Evolutionary conservation across 2,113 vertebrate genomes (phyloP).

Genomic region (Oncorhynchus keta): DNA sequence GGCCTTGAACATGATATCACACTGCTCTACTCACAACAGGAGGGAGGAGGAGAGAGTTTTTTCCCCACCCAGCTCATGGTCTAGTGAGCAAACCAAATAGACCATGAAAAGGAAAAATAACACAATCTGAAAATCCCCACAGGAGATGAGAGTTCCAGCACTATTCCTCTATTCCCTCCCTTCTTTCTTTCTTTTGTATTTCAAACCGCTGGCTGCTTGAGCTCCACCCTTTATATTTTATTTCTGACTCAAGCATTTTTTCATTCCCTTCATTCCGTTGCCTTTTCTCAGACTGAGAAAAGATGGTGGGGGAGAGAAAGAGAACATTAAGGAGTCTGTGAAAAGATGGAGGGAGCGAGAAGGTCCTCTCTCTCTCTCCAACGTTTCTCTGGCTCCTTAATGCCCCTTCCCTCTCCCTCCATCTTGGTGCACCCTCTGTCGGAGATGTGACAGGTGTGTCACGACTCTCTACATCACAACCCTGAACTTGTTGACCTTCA

Average conservation of each 20-base stretch:
- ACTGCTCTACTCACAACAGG: constrained; percentile 15
- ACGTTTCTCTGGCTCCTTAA: no score
- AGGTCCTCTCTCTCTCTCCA: constrained; percentile 35
- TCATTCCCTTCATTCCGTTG: constrained; percentile 18
- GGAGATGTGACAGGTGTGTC: constrained; percentile 69
- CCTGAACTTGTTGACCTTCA: constrained; percentile 71
- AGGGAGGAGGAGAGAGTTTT: constrained; percentile 43
- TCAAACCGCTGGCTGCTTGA: constrained; percentile 49
- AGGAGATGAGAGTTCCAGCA: constrained; percentile 39
- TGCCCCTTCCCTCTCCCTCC: neutral
- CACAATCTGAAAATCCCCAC: constrained; percentile 49
- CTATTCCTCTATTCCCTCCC: neutral
- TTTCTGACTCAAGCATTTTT: constrained; percentile 8
- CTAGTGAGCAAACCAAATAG: constrained; percentile 59
- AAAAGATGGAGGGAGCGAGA: no score
- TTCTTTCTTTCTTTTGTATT: constrained; percentile 38
- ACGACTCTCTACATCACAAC: constrained; percentile 56
- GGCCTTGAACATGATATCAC: constrained; percentile 28
- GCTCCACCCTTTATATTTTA: constrained; percentile 41
- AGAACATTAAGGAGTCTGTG: no score
- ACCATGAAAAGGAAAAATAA: constrained; percentile 68
- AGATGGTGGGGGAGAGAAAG: no score
- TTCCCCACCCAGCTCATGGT: constrained; percentile 38
- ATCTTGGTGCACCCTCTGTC: constrained; percentile 37
- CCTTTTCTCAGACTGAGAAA: neutral